phyloP scores from a whole-genome alignment of 2,113 vertebrate species.

The Rhinoptilus africanus region DNA sequence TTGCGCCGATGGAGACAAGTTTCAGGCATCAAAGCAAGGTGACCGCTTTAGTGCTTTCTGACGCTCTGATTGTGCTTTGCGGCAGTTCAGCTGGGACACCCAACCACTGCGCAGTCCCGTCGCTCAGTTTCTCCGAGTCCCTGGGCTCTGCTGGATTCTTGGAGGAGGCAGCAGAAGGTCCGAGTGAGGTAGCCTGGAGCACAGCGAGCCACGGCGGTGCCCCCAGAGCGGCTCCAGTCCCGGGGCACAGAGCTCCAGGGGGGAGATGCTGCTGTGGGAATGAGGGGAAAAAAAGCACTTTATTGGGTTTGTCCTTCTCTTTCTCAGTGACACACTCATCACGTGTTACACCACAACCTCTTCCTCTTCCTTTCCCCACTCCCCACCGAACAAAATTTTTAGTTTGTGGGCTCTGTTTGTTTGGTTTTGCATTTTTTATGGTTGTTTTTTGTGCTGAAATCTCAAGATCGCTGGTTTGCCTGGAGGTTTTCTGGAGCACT shows the following conservation, averaged over 20 bases:
- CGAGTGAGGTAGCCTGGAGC: background rate
- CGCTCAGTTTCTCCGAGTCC: background rate
- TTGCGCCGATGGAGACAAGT: background rate
- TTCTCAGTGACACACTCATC: background rate
- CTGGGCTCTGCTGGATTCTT: background rate
- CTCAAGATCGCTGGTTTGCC: background rate
- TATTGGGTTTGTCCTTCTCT: background rate
- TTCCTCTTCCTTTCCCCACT: background rate
- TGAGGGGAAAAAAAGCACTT: background rate
- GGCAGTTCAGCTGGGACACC: background rate
- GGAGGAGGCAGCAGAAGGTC: background rate
- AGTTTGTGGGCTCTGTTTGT: background rate
- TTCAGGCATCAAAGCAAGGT: background rate
- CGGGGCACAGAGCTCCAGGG: fast-evolving
- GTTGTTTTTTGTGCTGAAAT: background rate
- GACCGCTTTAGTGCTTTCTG: background rate
- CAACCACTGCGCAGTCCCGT: fast-evolving
- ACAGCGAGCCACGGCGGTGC: background rate
- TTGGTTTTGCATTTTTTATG: constrained; percentile 11
- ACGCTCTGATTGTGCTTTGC: background rate
- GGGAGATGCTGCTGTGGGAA: background rate
- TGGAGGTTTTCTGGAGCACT: background rate
- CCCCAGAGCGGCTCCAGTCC: fast-evolving
- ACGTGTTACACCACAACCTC: background rate
- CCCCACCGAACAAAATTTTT: background rate